phyloP scores from a whole-genome alignment of 2,113 vertebrate species.

The Electrona antarctica region DNA sequence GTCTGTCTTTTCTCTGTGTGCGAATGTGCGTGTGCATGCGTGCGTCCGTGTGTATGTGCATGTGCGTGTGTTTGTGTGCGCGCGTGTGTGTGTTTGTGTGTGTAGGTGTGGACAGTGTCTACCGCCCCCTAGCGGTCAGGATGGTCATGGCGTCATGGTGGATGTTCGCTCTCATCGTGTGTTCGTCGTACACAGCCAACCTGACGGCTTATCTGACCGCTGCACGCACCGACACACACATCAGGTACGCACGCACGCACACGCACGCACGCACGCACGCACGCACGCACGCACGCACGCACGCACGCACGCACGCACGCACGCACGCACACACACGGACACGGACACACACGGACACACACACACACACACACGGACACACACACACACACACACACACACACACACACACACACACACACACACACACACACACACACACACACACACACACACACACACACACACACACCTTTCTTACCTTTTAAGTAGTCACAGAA shows the following conservation, averaged over 20 bases:
- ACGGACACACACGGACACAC: no score
- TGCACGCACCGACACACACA: constrained; percentile 73
- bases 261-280: background rate
- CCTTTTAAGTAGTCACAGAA: no score
- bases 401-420: background rate
- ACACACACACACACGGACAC: no score
- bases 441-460: background rate
- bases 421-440: background rate
- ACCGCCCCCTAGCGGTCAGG: constrained; percentile 90
- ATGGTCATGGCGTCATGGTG: constrained; percentile 99
- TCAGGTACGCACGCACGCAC: constrained; percentile 44
- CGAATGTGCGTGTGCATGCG: no score
- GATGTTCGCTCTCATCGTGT: constrained; percentile 97
- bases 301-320: background rate
- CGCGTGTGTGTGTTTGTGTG: constrained; percentile 12
- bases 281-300: constrained; percentile 5
- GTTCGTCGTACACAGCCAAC: constrained; percentile 96
- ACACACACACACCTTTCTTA: background rate
- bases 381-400: background rate
- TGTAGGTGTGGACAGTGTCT: constrained; percentile 86
- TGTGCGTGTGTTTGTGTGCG: no score
- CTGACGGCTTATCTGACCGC: constrained; percentile 96
- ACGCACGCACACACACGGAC: background rate
- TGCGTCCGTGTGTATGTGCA: no score
- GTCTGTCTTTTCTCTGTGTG: no score